Percentiles rank a stretch among this genome's conserved stretches.
Conservation (phyloP, 2,888 invertebrate species). For the Rapana venosa region DNA sequence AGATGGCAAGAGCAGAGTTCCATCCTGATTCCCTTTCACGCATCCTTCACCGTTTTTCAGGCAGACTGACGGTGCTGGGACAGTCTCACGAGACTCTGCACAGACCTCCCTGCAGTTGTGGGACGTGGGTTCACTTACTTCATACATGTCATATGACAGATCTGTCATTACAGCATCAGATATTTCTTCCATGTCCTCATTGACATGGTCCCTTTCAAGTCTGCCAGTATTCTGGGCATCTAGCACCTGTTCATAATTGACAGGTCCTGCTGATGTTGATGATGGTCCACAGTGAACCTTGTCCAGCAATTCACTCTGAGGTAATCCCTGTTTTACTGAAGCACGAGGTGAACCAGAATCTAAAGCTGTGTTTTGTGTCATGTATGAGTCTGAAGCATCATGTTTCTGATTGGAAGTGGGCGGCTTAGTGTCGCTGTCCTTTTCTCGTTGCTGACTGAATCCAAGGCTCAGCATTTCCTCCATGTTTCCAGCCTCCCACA, state of each 20-base stretch:
- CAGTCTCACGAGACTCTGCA: not conserved
- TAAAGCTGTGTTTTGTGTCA: not conserved
- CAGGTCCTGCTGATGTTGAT: no score
- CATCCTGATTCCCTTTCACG: not conserved
- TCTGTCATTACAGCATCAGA: conserved; percentile 42
- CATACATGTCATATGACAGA: conserved; percentile 42
- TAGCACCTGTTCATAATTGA: not conserved
- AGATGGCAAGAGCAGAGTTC: not conserved
- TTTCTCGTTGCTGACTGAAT: not conserved
- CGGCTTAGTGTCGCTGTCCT: not conserved
- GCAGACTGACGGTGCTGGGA: not conserved
- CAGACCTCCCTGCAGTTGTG: not conserved
- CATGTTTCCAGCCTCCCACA: conserved; percentile 3
- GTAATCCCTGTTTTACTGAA: not conserved
- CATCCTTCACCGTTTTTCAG: not conserved
- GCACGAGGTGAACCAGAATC: not conserved
- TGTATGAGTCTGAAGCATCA: not conserved
- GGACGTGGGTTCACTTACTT: not conserved
- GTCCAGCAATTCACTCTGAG: not conserved
- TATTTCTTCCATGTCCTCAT: conserved; percentile 29
- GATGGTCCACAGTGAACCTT: not conserved
- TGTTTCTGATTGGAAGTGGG: not conserved
- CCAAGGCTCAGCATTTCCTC: not conserved
- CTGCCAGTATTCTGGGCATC: not conserved
- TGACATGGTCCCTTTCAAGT: not conserved